Evolutionary conservation across 2,888 invertebrate species (phyloP).

Genomic region (Pachycephus smyrnensis): DNA sequence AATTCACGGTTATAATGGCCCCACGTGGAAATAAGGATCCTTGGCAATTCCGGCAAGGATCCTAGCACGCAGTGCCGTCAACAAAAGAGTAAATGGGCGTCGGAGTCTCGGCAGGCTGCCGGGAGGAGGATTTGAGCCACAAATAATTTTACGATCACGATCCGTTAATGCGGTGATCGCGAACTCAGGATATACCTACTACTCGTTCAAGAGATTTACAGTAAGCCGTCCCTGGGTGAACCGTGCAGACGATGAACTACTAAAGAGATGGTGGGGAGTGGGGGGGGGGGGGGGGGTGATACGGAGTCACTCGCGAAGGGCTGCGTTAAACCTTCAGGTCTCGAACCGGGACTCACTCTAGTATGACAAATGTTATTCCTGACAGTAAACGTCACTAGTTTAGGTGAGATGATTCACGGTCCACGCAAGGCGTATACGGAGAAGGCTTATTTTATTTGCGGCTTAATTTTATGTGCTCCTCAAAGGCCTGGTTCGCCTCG

Average conservation of each 20-base stretch:
- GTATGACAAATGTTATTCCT: slow-evolving; percentile 63
- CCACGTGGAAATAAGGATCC: background rate
- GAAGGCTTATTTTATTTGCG: slow-evolving; percentile 58
- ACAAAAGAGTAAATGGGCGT: background rate
- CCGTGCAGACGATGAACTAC: background rate
- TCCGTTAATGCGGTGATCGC: slow-evolving; percentile 47
- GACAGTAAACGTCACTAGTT: slow-evolving; percentile 64
- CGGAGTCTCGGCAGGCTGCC: background rate
- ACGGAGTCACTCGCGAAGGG: background rate
- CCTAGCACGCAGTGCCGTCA: background rate
- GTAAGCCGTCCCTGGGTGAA: slow-evolving; percentile 20
- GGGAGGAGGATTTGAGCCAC: background rate
- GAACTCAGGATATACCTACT: slow-evolving; percentile 18
- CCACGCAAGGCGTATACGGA: slow-evolving; percentile 20
- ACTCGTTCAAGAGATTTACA: slow-evolving; percentile 50
- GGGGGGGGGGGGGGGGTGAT: background rate
- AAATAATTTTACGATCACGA: slow-evolving; percentile 36
- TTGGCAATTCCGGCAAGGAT: background rate
- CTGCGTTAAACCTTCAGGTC: background rate
- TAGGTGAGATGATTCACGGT: slow-evolving; percentile 60
- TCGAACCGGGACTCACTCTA: slow-evolving; percentile 30
- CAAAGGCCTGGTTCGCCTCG: slow-evolving; percentile 11
- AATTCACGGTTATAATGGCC: background rate
- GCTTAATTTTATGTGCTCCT: slow-evolving; percentile 60
- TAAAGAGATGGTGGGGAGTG: background rate